Evolutionary conservation across 2,797 vertebrate genomes (phyloP).

Genomic region (Malacoraja senta): DNA sequence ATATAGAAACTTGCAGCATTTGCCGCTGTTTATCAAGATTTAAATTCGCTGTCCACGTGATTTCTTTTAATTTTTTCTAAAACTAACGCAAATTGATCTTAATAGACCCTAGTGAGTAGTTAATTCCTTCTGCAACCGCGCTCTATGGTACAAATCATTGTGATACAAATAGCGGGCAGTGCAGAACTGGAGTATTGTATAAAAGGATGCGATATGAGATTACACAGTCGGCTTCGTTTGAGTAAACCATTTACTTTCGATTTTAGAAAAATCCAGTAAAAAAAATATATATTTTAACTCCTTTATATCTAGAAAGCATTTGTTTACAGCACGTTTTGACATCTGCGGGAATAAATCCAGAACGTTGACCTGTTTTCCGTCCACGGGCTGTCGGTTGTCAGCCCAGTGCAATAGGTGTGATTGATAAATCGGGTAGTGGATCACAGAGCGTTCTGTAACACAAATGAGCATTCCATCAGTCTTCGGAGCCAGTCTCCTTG

Average conservation of each 20-base stretch:
- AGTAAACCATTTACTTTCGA: not conserved
- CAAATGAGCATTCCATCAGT: constrained; percentile 54
- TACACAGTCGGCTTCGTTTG: not conserved
- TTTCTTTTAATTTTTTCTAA: not conserved
- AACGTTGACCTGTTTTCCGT: constrained; percentile 28
- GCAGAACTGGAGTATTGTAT: not conserved
- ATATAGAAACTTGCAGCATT: not conserved
- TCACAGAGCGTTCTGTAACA: constrained; percentile 57
- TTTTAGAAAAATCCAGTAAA: too few relatives aligned
- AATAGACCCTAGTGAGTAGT: not conserved
- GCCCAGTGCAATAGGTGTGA: constrained; percentile 51
- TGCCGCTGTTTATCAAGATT: not conserved
- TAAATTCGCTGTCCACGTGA: not conserved
- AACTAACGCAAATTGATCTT: not conserved
- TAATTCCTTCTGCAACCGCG: not conserved
- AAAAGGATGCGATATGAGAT: not conserved
- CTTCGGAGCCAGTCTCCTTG: constrained; percentile 44
- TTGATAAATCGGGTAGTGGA: constrained; percentile 58
- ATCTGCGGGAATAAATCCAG: constrained; percentile 33
- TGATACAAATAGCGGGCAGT: not conserved
- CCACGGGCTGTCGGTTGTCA: constrained; percentile 61
- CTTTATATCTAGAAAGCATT: not conserved
- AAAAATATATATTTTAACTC: not conserved
- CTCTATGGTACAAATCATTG: too few relatives aligned
- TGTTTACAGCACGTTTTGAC: constrained; percentile 32